Evolutionary conservation across 2,797 vertebrate species (phyloP), one percentile per base, ranked within the genome.

Genomic region (Syncerus caffer): DNA sequence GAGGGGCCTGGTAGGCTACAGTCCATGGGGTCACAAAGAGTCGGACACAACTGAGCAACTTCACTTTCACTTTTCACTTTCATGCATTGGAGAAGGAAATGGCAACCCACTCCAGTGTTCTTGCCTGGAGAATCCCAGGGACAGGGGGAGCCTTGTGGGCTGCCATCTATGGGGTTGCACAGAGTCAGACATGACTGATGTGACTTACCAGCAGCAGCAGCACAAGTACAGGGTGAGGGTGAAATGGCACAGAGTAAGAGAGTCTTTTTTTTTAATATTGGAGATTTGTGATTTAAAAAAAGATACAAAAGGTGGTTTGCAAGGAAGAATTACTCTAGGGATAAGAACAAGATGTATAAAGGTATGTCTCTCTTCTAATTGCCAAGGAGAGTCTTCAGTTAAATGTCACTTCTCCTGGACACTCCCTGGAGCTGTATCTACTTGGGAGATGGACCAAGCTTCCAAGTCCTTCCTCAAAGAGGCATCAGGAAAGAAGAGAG

Each of bases 1-100:
- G 25, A 27, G 57, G 57, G 2, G 57, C 25, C 57, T 58, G 25
- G 57, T 27, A 1, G 27, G 25, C 25, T 58, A 57, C 25, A 58
- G 25, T 58, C 57, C 57, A 58, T 58, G 11, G 25, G 57, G 57
- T 58, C 2, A 1, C 12, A 0, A 27, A 58, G 25, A 27, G 57
- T 13, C 6, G 1, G 25, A 58, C 57, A 58, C 0, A 2, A 58
- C 11, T 13, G 11, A 58, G 27, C 2, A 0, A 58, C 57, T 27
- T 58, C 11, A 27, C 25, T 58, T 23, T 57, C 55, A 57, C 21
- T 57, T 57, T 57, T 25, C 23, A 57, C 55, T 25, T 58, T 13
- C 57, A 27, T 13, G 11, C 57, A 3, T 27, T 58, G 57, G 57
- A 58, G 12, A 58, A 27, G 57, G 57, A 27, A 58, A 58, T 58